These are phyloP conservation scores for Harpalus rubripes DNA, from an alignment of 2,888 invertebrate genomes.

Conservation along the genomic window DNA sequence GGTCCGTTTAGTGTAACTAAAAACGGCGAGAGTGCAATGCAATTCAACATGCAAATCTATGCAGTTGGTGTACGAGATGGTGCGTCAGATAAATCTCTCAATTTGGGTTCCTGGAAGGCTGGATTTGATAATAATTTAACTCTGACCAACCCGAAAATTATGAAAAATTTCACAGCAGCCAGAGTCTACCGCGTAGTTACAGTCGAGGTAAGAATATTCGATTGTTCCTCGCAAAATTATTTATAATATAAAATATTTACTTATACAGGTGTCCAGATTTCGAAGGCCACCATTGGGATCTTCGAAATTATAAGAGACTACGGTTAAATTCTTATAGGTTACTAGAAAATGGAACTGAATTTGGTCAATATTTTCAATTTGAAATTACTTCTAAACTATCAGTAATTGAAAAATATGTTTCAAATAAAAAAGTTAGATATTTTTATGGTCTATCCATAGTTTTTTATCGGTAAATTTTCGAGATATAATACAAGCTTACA, in stretches of 20 bases:
- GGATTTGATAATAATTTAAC: constrained; percentile 85
- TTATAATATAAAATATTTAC: neutral
- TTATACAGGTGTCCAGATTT: too few species aligned
- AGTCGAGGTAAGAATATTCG: constrained; percentile 82
- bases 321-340: too few species aligned
- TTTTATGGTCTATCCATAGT: too few species aligned
- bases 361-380: too few species aligned
- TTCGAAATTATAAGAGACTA: too few species aligned
- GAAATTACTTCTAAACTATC: too few species aligned
- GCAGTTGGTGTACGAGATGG: constrained; percentile 87
- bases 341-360: too few species aligned
- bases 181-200: constrained; percentile 93
- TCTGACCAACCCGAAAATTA: constrained; percentile 82
- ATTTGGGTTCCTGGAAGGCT: constrained; percentile 88
- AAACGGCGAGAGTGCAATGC: constrained; percentile 88
- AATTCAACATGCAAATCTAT: constrained; percentile 86
- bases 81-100: constrained; percentile 85
- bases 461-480: too few species aligned
- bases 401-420: too few species aligned
- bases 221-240: neutral
- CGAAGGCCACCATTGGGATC: too few species aligned
- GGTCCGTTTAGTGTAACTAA: constrained; percentile 82
- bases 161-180: constrained; percentile 88
- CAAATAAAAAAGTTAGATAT: too few species aligned
- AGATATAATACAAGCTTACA: too few species aligned